A percentile compares a stretch with the other conserved stretches of the same genome.
Evolutionary conservation across 2,113 vertebrate species (phyloP).

Genomic region (Merops nubicus): DNA sequence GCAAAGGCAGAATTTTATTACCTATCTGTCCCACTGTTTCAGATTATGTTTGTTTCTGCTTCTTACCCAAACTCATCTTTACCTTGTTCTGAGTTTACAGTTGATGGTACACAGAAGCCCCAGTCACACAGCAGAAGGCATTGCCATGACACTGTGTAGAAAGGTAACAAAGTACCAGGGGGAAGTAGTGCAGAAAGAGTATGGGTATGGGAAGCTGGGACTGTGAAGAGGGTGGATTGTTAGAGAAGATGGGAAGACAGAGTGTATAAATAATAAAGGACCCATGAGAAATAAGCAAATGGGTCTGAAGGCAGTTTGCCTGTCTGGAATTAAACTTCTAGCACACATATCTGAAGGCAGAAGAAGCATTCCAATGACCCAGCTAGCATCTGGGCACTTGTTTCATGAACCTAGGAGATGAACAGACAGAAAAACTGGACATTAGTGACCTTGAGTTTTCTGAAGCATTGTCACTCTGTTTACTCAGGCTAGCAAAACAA

Average conservation of each 20-base stretch:
- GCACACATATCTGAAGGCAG: not conserved
- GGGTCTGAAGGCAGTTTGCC: not conserved
- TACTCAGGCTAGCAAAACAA: slow-evolving; percentile 47
- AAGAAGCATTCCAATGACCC: not conserved
- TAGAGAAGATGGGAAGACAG: not conserved
- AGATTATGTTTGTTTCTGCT: slow-evolving; percentile 31
- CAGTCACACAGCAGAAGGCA: not conserved
- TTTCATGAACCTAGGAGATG: not conserved
- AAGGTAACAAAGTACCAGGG: not conserved
- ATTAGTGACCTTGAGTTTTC: slow-evolving; percentile 27
- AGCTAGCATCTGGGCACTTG: not conserved
- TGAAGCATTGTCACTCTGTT: slow-evolving; percentile 28
- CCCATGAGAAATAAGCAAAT: not conserved
- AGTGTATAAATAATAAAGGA: not conserved
- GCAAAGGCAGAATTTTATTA: not conserved
- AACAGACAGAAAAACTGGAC: not conserved
- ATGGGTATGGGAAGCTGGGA: not conserved
- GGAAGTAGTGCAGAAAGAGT: not conserved
- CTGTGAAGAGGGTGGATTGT: not conserved
- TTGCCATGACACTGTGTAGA: not conserved
- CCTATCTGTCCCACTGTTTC: not conserved
- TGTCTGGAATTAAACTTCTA: not conserved
- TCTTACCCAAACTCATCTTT: slow-evolving; percentile 37
- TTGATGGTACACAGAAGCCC: not conserved
- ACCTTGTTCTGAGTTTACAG: not conserved